These are phyloP conservation scores for Odontothrips loti DNA, from an alignment of 2,888 invertebrate genomes.

Conservation along the genomic window DNA sequence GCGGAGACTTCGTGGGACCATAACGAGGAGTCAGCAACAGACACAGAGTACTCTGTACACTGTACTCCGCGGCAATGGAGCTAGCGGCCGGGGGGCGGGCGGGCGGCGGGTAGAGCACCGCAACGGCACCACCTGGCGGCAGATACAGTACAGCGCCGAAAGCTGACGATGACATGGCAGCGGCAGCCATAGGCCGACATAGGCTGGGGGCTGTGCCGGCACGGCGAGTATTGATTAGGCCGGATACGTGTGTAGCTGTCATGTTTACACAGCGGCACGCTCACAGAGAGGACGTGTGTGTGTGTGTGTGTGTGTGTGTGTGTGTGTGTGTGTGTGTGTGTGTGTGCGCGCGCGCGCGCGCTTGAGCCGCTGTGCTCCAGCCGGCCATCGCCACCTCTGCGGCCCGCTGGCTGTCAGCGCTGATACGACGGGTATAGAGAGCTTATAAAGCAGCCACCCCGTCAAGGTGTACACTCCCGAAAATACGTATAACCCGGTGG, in stretches of 20 bases:
- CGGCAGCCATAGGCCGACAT: background rate
- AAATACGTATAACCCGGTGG: too few species aligned
- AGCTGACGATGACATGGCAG: background rate
- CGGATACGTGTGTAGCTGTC: slow-evolving; percentile 16
- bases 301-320: background rate
- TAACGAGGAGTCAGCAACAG: too few species aligned
- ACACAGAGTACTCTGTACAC: too few species aligned
- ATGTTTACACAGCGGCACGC: slow-evolving; percentile 18
- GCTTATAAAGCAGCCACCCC: too few species aligned
- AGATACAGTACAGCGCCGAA: too few species aligned
- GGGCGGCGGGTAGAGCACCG: too few species aligned
- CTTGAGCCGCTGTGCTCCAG: background rate
- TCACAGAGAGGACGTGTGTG: background rate
- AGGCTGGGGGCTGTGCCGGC: background rate
- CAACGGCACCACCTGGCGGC: too few species aligned
- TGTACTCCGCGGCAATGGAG: too few species aligned
- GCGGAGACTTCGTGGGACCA: too few species aligned
- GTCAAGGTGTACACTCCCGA: too few species aligned
- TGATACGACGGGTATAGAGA: too few species aligned
- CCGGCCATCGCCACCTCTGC: background rate
- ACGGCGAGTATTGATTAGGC: background rate
- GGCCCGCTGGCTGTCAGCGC: background rate
- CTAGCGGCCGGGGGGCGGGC: too few species aligned
- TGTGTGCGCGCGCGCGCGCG: background rate
- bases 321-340: background rate